Evolutionary conservation across 2,888 invertebrate species (phyloP).

Genomic region (Sinopyrophorus schimmeli): DNA sequence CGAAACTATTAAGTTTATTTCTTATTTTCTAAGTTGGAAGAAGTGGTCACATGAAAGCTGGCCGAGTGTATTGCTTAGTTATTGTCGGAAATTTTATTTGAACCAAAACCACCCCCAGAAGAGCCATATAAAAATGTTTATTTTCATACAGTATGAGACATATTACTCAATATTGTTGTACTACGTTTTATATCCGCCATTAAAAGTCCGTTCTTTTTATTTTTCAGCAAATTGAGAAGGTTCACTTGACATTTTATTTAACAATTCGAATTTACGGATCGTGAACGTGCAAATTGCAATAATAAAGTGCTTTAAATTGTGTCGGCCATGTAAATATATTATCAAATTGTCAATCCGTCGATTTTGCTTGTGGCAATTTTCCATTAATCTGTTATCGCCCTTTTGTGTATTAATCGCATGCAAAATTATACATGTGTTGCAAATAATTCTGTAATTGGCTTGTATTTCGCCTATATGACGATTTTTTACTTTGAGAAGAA

Average conservation of each 20-base stretch:
- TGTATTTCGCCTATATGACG: background rate
- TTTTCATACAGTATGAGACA: conserved; percentile 39
- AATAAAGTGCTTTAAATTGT: background rate
- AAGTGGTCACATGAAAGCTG: conserved; percentile 19
- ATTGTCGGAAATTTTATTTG: conserved; percentile 47
- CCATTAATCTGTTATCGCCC: conserved; percentile 20
- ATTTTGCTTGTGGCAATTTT: conserved; percentile 16
- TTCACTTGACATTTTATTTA: no score
- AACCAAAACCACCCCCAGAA: conserved; percentile 46
- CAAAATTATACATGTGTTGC: background rate
- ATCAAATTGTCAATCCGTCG: conserved; percentile 8
- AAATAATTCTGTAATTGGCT: background rate
- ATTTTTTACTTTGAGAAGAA: background rate
- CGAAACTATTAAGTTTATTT: no score
- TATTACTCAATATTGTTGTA: conserved; percentile 35
- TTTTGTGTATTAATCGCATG: conserved; percentile 21
- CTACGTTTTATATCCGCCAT: no score
- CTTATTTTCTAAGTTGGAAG: no score
- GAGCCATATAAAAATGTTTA: conserved; percentile 49
- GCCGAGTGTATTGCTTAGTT: conserved; percentile 40
- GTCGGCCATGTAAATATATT: background rate
- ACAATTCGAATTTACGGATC: no score
- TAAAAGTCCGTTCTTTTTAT: no score
- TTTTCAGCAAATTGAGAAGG: no score
- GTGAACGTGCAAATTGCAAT: background rate